Conservation (phyloP, 2,888 invertebrate genomes). For the Endotricha flammealis region DNA sequence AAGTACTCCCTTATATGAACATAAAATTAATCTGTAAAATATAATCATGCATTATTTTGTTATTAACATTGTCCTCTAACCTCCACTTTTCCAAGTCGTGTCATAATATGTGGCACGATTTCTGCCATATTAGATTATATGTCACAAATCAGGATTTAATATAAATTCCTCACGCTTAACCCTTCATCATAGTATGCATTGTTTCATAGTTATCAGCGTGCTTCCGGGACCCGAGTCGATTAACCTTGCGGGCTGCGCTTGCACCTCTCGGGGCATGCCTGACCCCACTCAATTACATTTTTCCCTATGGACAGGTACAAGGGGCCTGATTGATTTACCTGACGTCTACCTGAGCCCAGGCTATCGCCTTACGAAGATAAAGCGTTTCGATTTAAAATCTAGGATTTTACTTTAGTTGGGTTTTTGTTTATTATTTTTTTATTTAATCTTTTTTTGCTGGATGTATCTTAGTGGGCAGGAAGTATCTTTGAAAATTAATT, state of each 20-base stretch:
- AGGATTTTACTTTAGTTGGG: not conserved
- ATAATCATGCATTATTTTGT: too few relatives aligned
- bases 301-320: constrained; percentile 42
- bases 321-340: constrained; percentile 47
- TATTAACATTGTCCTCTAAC: too few relatives aligned
- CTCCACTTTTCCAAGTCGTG: too few relatives aligned
- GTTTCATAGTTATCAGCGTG: constrained; percentile 39
- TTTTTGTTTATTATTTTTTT: not conserved
- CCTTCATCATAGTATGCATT: constrained; percentile 32
- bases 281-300: constrained; percentile 52
- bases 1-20: too few relatives aligned
- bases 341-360: constrained; percentile 17
- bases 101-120: too few relatives aligned
- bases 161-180: constrained; percentile 17
- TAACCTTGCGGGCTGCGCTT: constrained; percentile 14
- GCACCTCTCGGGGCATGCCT: constrained; percentile 29
- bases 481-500: too few relatives aligned
- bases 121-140: not conserved
- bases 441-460: not conserved
- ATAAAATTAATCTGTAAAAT: too few relatives aligned
- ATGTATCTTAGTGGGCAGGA: too few relatives aligned
- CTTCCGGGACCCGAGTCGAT: constrained; percentile 11
- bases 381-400: not conserved
- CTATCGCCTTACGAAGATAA: constrained; percentile 6
- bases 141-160: constrained; percentile 3